Conservation (phyloP, 2,113 vertebrate species). For the Cephalopterus ornatus region DNA sequence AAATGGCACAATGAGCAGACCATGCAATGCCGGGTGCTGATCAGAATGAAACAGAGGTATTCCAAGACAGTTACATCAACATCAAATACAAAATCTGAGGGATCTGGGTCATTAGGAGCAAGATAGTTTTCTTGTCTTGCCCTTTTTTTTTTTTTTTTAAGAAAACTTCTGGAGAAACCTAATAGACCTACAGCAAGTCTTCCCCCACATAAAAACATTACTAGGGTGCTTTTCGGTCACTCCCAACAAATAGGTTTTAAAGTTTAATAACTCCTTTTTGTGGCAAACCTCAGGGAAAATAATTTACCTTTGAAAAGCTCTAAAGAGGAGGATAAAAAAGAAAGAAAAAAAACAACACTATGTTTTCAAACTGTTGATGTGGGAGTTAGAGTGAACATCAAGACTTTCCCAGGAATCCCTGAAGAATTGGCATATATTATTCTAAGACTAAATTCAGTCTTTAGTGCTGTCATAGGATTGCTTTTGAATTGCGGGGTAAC, state of each 20-base stretch:
- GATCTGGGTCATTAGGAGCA: neutral
- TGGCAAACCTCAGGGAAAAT: conserved; percentile 17
- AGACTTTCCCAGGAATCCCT: conserved; percentile 63
- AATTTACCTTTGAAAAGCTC: conserved; percentile 36
- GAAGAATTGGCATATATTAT: conserved; percentile 15
- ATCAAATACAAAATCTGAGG: neutral
- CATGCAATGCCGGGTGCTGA: neutral
- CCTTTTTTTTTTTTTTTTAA: neutral
- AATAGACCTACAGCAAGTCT: neutral
- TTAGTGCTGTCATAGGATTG: neutral
- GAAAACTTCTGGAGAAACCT: neutral
- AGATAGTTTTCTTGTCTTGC: neutral
- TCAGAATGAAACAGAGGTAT: neutral
- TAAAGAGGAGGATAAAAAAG: neutral
- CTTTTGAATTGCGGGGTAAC: neutral
- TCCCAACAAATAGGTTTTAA: neutral
- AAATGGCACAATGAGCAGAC: neutral
- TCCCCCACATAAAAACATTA: neutral
- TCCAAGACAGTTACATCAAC: neutral
- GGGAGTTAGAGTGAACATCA: neutral
- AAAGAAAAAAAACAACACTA: neutral
- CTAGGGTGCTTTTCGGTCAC: neutral
- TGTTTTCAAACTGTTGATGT: neutral
- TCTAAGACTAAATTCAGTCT: conserved; percentile 35
- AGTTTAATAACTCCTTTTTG: neutral